Base-by-base conservation (phyloP, 2,113 vertebrate species). In the Athene cunicularia region DNA sequence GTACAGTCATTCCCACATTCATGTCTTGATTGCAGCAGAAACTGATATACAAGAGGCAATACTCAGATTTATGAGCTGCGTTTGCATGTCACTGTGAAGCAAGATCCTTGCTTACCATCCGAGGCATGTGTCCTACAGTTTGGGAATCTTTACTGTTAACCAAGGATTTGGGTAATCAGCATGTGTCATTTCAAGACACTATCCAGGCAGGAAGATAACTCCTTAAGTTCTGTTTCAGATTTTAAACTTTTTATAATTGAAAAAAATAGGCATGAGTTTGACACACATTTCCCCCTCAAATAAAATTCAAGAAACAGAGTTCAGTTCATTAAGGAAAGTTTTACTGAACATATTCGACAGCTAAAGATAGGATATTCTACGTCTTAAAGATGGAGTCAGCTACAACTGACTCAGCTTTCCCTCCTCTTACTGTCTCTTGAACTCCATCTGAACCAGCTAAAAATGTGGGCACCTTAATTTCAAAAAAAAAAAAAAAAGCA, bases 1-100 rank as follows among this genome's bases (percentile, higher is more conserved):
- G 22, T 19, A 20, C 8, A 56, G 47, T n/a, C 22, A 60, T n/a
- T 84, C 32, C 53, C 58, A 87, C 0, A 0, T 13, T 63, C 47
- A 8, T 5, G 16, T 27, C 63, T 7, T 28, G 27, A 67, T 30
- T 21, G 64, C 33, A 87, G 45, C 59, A 87, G 39, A 49, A 77
- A 60, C 0, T 15, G 20, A 50, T 8, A 35, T n/a, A 55, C 0
- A 30, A 16, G 0, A 82, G 18, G n/a, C 28, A 66, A 50, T 6
- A 63, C 3, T 80, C 10, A 4, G 39, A 64, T 59, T 72, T 88
- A 35, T 12, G 28, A 86, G 72, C 32, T 55, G 47, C 0, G 1
- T 35, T 37, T 86, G 52, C 50, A 75, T 0, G 0, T 11, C 7
- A 1, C 49, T 49, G 67, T 52, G 41, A 76, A 80, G 53, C 20